Percentiles rank a stretch among this genome's conserved stretches.
Conservation (phyloP, 2,888 invertebrate species). For the Cetonia aurata region DNA sequence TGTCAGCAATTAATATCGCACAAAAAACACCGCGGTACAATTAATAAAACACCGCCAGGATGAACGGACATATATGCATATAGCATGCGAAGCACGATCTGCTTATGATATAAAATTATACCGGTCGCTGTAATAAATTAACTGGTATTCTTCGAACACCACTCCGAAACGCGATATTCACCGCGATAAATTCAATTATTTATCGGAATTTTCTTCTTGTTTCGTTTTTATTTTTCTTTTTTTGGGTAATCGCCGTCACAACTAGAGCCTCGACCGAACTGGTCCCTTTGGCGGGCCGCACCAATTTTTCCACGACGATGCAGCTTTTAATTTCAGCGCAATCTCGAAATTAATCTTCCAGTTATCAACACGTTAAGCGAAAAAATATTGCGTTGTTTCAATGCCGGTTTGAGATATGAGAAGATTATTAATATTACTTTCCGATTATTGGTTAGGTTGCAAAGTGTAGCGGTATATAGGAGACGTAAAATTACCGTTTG, state of each 20-base stretch:
- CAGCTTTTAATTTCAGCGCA: not conserved
- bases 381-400: not conserved
- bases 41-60: constrained; percentile 4
- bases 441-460: too few relatives aligned
- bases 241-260: not conserved
- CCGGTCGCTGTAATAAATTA: not conserved
- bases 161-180: not conserved
- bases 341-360: constrained; percentile 3
- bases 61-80: not conserved
- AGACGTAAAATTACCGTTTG: too few relatives aligned
- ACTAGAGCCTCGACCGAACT: not conserved
- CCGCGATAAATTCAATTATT: constrained; percentile 3
- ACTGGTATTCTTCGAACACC: not conserved
- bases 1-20: not conserved
- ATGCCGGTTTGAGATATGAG: not conserved
- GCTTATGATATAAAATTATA: constrained; percentile 5
- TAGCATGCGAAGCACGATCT: not conserved
- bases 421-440: not conserved
- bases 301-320: not conserved
- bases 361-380: not conserved
- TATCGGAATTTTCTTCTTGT: constrained; percentile 1
- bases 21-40: not conserved
- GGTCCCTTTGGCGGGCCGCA: not conserved
- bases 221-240: too few relatives aligned
- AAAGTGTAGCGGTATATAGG: too few relatives aligned